Conservation (phyloP, 1,140 invertebrate genomes). For the Drosophila murphyi region DNA sequence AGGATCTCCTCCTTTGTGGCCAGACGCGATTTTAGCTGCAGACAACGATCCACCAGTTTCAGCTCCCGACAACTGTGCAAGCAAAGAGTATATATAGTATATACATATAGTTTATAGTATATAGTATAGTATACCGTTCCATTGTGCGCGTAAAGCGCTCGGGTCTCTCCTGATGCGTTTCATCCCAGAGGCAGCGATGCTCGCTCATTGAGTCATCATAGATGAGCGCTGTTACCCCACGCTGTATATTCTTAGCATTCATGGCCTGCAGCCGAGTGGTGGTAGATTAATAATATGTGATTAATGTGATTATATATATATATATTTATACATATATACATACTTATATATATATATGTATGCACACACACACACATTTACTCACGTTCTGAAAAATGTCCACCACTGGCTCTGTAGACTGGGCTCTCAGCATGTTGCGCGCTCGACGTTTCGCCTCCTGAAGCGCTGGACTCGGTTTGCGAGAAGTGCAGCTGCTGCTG, state of each 20-base stretch:
- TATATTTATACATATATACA: background rate
- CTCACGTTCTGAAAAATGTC: conserved; percentile 87
- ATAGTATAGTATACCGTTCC: conserved; percentile 86
- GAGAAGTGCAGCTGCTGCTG: conserved; percentile 31
- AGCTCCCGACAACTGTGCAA: conserved; percentile 89
- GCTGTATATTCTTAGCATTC: conserved; percentile 86
- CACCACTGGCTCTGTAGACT: conserved; percentile 81
- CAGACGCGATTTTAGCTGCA: conserved; percentile 86
- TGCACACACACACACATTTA: background rate
- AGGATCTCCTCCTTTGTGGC: conserved; percentile 91
- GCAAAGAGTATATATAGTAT: background rate
- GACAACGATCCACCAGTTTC: conserved; percentile 89
- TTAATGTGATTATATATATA: background rate
- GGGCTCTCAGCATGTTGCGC: conserved; percentile 85
- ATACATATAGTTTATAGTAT: background rate
- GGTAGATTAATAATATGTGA: no score
- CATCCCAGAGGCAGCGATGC: conserved; percentile 93
- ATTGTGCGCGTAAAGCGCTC: conserved; percentile 89
- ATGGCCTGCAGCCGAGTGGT: conserved; percentile 85
- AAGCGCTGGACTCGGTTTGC: conserved; percentile 85
- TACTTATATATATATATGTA: background rate
- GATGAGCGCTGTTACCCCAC: conserved; percentile 90
- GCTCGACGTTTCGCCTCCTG: conserved; percentile 87
- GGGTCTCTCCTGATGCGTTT: conserved; percentile 92
- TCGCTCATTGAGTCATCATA: conserved; percentile 91